Evolutionary conservation across 2,797 vertebrate species (phyloP), one percentile per base, ranked within the genome.

Genomic region (Cirrhinus mrigala): DNA sequence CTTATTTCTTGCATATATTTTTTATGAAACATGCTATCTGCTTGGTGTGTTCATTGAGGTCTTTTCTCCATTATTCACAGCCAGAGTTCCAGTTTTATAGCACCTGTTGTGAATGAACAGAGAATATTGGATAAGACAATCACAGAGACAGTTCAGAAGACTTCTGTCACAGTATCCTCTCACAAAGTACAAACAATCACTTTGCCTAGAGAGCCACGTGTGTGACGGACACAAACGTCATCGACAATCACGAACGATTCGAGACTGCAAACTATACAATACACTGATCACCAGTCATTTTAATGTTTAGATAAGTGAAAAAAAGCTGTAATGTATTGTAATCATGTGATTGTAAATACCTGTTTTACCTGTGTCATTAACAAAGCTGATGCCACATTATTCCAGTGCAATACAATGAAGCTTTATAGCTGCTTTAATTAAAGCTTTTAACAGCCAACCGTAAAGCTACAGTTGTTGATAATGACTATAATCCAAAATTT

Each of bases 71-170:
- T 54, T 94, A 60, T 91, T 89, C 78, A 81, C 90, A 94, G 94
- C 89, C 85, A 83, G 84, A 64, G 90, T 91, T 88, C 92, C 93
- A 62, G 93, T 91, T 91, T 95, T 93, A 94, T 96, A 96, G 94
- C 94, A 93, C 90, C 87, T 48, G 82, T 80, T 77, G 66, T 86
- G 85, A 86, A 83, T 83, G 64, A 90, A 46, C 16, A 62, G 56
- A 66, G 79, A 89, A 90, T 71, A 62, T 54, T 40, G 87, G 85
- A 90, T 46, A 84, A 78, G 90, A 86, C 84, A 90, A 84, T 89
- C 86, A 82, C 58, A 83, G 62, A 87, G 80, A 89, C 77, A 86
- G 48, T 87, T 84, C 52, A 87, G 64, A 76, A 82, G 85, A 73
- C 75, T 82, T 85, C 58, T 79, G 70, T 81, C 84, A 46, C 24